Evolutionary conservation across 2,797 vertebrate genomes (phyloP).

Genomic region (Alfaro cultratus): DNA sequence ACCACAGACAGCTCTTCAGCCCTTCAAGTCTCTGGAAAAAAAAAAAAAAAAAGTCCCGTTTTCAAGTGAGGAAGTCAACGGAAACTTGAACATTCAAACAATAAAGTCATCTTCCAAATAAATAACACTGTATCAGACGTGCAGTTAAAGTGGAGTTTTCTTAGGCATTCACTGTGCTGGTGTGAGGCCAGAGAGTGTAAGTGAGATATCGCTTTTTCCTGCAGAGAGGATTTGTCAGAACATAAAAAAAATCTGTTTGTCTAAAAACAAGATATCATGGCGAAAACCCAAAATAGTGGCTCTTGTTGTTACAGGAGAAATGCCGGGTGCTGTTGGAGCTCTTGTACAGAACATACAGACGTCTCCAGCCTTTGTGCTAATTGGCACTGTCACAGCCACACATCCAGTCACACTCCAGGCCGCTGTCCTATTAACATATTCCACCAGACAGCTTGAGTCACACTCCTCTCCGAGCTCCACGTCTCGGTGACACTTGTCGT

Average conservation of each 20-base stretch:
- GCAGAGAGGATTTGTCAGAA: neutral
- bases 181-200: neutral
- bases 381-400: constrained; percentile 6
- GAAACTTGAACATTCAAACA: constrained; percentile 2
- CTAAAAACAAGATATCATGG: neutral
- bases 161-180: neutral
- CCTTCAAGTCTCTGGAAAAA: constrained; percentile 13
- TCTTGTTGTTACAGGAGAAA: neutral
- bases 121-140: neutral
- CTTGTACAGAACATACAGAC: neutral
- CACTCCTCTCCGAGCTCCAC: neutral
- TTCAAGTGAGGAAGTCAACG: constrained; percentile 6
- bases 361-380: neutral
- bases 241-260: neutral
- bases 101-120: constrained; percentile 11
- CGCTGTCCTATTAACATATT: constrained; percentile 1
- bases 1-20: constrained; percentile 36
- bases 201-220: neutral
- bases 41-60: constrained; percentile 16
- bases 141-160: constrained; percentile 15
- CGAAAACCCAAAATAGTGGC: neutral
- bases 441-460: constrained; percentile 5
- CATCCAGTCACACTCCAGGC: constrained; percentile 6
- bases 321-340: neutral
- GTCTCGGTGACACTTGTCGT: neutral